Evolutionary conservation across 2,797 vertebrate species (phyloP).

Genomic region (Masticophis lateralis): DNA sequence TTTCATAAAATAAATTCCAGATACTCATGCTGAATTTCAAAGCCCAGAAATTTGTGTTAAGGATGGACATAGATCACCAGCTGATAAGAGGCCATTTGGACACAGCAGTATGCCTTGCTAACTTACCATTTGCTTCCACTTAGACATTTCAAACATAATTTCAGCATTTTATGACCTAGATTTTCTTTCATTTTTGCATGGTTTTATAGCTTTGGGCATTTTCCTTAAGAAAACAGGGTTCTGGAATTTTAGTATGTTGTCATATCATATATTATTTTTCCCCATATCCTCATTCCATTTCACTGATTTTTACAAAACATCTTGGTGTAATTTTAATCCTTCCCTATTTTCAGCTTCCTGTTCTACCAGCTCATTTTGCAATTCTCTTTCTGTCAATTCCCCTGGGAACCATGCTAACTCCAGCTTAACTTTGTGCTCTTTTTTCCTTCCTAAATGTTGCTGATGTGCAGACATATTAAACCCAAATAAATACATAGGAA

Average conservation of each 20-base stretch:
- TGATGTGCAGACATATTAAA: neutral
- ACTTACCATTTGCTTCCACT: constrained; percentile 33
- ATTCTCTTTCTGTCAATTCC: constrained; percentile 36
- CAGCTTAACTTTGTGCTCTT: constrained; percentile 22
- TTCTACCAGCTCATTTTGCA: constrained; percentile 44
- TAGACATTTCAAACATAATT: constrained; percentile 36
- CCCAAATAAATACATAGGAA: constrained; percentile 3
- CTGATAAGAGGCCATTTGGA: constrained; percentile 41
- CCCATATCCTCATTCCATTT: constrained; percentile 4
- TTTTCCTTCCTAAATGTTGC: neutral
- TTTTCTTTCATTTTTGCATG: constrained; percentile 34
- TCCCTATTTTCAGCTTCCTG: constrained; percentile 43
- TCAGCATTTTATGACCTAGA: constrained; percentile 30
- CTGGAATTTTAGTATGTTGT: neutral
- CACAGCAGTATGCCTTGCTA: constrained; percentile 37
- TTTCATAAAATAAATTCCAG: constrained; percentile 29
- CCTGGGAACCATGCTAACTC: constrained; percentile 24
- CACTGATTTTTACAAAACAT: constrained; percentile 44
- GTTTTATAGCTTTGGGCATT: constrained; percentile 38
- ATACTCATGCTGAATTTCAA: constrained; percentile 35
- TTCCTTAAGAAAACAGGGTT: constrained; percentile 18
- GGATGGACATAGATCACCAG: constrained; percentile 19
- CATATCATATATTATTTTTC: constrained; percentile 4
- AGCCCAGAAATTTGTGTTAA: constrained; percentile 45
- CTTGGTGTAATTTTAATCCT: constrained; percentile 45